Evolutionary conservation across 2,888 invertebrate species (phyloP), one percentile per base, ranked within the genome.

Genomic region (Hipparchia semele): DNA sequence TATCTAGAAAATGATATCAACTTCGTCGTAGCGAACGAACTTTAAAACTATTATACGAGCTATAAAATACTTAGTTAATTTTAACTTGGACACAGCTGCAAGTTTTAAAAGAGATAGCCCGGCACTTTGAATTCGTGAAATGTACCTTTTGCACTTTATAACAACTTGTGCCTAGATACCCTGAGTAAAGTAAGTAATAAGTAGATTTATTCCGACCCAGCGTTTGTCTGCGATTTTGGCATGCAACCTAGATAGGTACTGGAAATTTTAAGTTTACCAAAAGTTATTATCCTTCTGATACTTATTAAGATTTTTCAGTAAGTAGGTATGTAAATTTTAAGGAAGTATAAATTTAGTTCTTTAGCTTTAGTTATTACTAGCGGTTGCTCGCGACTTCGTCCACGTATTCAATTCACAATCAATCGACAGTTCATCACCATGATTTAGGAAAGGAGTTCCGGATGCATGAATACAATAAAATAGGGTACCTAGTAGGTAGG

Each of bases 41-140:
- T 69, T 61, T 53, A 61, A 69, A 69, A 69, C 61, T 69, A 69
- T 69, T 61, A 45, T 61, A 39, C 8, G 39, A 59, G 51, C 53
- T 39, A 13, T 61, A 68, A 69, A 69, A 69, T 69, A 69, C 69
- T 69, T 53, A 51, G 53, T 69, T 69, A 69, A 69, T 69, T 69
- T 69, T n/a, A 53, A 69, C 61, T 69, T 69, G 23, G 60, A 13
- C 60, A 69, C 69, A 69, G 61, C 69, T 69, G 69, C 69, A 9
- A 69, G 61, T 69, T 69, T 69, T 53, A 53, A 61, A 60, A 69
- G n/a, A 60, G 61, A 69, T 69, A 61, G 61, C 45, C 61, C 61
- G 69, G 69, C 69, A 69, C 39, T 69, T 69, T 45, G 61, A 61
- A 69, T 69, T 68, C 68, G 68, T 68, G 68, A 51, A 68, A 59